These are phyloP conservation scores for Hirtodrosophila cameraria DNA, from an alignment of 2,888 invertebrate genomes.

Conservation along the genomic window DNA sequence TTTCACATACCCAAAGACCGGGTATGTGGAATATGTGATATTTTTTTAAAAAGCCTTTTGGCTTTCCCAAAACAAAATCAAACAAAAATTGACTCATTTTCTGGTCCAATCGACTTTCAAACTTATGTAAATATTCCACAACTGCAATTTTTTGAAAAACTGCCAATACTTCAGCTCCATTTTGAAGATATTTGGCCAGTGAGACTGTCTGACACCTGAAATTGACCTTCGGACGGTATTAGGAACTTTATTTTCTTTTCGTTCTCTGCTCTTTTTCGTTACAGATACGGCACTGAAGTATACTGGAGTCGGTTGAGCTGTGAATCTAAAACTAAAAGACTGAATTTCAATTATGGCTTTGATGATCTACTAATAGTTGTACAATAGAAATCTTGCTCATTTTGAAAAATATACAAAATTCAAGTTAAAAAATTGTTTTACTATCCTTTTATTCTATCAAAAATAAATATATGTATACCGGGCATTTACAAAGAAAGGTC, in stretches of 20 bases:
- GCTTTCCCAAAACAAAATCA: slow-evolving; percentile 5
- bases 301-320: background rate
- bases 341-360: background rate
- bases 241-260: slow-evolving; percentile 25
- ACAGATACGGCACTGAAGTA: slow-evolving; percentile 10
- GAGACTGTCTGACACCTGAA: slow-evolving; percentile 17
- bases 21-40: slow-evolving; percentile 31
- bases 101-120: slow-evolving; percentile 25
- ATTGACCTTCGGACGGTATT: slow-evolving; percentile 27
- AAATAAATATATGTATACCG: too few species aligned
- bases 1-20: slow-evolving; percentile 7
- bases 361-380: background rate
- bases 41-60: slow-evolving; percentile 18
- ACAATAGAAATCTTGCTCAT: too few species aligned
- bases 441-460: too few species aligned
- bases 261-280: slow-evolving; percentile 16
- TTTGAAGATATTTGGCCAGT: slow-evolving; percentile 1
- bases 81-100: slow-evolving; percentile 8
- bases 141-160: slow-evolving; percentile 33
- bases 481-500: too few species aligned
- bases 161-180: slow-evolving; percentile 17
- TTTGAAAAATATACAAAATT: too few species aligned
- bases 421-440: too few species aligned
- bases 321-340: background rate
- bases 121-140: slow-evolving; percentile 9